Percentiles rank a stretch among this genome's conserved stretches.
These are phyloP conservation scores for Pseudorhombus dupliciocellatus DNA, from an alignment of 2,113 vertebrate genomes.

Conservation along the genomic window DNA sequence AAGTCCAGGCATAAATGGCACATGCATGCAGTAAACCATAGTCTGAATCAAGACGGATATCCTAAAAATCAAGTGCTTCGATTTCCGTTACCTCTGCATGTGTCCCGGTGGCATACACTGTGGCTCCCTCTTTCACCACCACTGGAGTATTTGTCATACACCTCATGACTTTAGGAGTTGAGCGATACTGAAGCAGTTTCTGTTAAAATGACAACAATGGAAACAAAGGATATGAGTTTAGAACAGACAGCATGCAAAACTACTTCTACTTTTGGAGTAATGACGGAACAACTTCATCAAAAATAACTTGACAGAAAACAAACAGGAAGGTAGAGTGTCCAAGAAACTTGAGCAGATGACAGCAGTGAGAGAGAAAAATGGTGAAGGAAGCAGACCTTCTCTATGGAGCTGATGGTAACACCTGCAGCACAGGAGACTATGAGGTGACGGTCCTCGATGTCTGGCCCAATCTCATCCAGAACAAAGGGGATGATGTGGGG, in stretches of 20 bases:
- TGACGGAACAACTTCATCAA: background rate
- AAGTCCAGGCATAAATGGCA: background rate
- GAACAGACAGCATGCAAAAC: background rate
- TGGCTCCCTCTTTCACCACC: constrained; percentile 94
- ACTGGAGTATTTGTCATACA: constrained; percentile 99
- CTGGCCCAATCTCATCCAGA: constrained; percentile 94
- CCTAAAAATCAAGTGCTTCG: constrained; percentile 46
- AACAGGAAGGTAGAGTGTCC: background rate
- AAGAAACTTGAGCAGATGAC: background rate
- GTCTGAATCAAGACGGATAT: background rate
- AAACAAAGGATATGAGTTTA: background rate
- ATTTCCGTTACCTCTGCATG: constrained; percentile 88
- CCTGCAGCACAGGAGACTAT: constrained; percentile 96
- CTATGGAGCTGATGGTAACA: constrained; percentile 95
- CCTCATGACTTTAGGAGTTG: constrained; percentile 91
- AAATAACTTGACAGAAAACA: background rate
- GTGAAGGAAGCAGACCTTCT: constrained; percentile 85
- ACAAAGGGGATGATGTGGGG: constrained; percentile 98
- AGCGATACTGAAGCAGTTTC: constrained; percentile 89
- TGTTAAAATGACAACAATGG: constrained; percentile 62
- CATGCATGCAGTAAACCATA: too few species aligned
- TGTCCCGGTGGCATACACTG: constrained; percentile 93
- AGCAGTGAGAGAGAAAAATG: background rate
- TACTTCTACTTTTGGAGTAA: background rate
- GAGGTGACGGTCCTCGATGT: constrained; percentile 92